These are phyloP conservation scores for Dendroctonus ponderosae DNA, from an alignment of 1,140 invertebrate species.

Conservation along the genomic window DNA sequence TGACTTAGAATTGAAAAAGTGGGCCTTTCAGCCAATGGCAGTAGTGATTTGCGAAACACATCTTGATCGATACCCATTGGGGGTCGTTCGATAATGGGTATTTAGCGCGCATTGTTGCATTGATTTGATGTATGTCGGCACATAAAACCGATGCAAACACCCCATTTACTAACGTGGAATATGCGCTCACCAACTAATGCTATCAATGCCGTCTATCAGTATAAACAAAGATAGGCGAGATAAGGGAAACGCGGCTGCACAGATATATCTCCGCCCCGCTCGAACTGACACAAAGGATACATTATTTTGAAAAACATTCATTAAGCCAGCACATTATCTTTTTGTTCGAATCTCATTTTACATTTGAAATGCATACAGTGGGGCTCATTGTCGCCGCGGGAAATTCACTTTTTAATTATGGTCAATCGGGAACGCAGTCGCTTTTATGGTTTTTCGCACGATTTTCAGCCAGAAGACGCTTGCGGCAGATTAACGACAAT, in stretches of 20 bases:
- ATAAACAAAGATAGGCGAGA: constrained; percentile 23
- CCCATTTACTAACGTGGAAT: constrained; percentile 15
- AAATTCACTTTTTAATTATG: constrained; percentile 19
- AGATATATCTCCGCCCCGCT: constrained; percentile 30
- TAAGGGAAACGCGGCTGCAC: constrained; percentile 23
- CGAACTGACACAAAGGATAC: constrained; percentile 31
- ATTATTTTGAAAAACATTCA: constrained; percentile 36
- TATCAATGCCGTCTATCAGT: constrained; percentile 31
- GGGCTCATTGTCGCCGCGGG: constrained; percentile 13
- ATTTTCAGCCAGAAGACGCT: too few species aligned
- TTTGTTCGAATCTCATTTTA: constrained; percentile 34
- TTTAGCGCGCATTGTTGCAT: too few species aligned
- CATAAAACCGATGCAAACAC: not conserved
- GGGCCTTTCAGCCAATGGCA: too few species aligned
- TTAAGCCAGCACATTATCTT: constrained; percentile 30
- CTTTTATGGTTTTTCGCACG: too few species aligned
- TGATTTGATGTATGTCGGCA: too few species aligned
- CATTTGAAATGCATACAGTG: constrained; percentile 27
- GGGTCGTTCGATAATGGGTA: too few species aligned
- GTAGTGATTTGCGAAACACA: too few species aligned
- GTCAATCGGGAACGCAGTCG: not conserved
- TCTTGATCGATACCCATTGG: too few species aligned
- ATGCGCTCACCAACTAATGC: constrained; percentile 1
- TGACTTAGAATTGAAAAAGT: too few species aligned
- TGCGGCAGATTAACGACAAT: not conserved